Percentiles rank a stretch among this genome's conserved stretches.
phyloP scores from a whole-genome alignment of 2,888 invertebrate genomes.

The Apeira syringaria region DNA sequence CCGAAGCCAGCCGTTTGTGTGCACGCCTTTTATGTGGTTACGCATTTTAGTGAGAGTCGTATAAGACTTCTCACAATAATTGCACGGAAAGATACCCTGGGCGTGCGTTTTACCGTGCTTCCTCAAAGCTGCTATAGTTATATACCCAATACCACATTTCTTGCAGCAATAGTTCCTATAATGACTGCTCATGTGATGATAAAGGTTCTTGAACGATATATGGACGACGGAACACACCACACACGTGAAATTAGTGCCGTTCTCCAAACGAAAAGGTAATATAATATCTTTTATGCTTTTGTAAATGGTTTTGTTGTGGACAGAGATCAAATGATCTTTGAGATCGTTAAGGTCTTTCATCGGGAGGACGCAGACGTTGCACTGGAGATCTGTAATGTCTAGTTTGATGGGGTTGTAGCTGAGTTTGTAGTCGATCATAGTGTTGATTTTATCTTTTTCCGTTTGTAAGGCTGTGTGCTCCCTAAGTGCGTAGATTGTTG shows the following conservation, averaged over 20 bases:
- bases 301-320: slow-evolving; percentile 65
- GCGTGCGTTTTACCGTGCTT: slow-evolving; percentile 76
- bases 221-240: slow-evolving; percentile 70
- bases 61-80: slow-evolving; percentile 78
- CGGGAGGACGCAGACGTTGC: slow-evolving; percentile 57
- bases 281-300: slow-evolving; percentile 75
- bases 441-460: slow-evolving; percentile 72
- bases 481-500: slow-evolving; percentile 59
- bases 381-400: slow-evolving; percentile 66
- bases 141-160: slow-evolving; percentile 72
- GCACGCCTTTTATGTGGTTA: slow-evolving; percentile 74
- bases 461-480: slow-evolving; percentile 61
- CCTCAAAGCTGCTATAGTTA: slow-evolving; percentile 71
- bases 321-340: slow-evolving; percentile 60
- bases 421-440: slow-evolving; percentile 74
- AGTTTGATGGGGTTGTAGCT: slow-evolving; percentile 77
- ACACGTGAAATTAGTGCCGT: slow-evolving; percentile 66
- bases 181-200: slow-evolving; percentile 77
- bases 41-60: slow-evolving; percentile 74
- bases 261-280: slow-evolving; percentile 67
- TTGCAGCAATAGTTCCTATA: slow-evolving; percentile 76
- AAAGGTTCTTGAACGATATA: slow-evolving; percentile 73
- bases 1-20: slow-evolving; percentile 71
- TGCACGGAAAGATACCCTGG: slow-evolving; percentile 79
- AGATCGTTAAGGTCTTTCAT: slow-evolving; percentile 66